Percentiles rank a stretch among this genome's conserved stretches.
Conservation (phyloP, 2,797 vertebrate species). For the Distichodus sexfasciatus region DNA sequence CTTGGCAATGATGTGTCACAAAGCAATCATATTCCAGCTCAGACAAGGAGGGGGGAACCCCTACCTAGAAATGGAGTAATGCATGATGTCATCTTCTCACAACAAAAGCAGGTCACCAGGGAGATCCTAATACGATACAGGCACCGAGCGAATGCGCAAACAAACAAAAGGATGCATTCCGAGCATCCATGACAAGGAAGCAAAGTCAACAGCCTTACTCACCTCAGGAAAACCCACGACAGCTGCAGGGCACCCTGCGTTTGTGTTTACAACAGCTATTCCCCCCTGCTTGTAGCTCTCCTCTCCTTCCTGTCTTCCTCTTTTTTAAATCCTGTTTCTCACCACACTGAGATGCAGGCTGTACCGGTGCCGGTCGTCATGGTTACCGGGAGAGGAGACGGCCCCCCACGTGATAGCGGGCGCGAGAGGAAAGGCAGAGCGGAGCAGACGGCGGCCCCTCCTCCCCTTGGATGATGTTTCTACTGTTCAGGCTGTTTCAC, state of each 20-base stretch:
- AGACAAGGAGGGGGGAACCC: slow-evolving; percentile 53
- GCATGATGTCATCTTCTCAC: slow-evolving; percentile 57
- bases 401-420: slow-evolving; percentile 64
- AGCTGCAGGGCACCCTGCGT: slow-evolving; percentile 33
- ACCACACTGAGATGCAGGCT: slow-evolving; percentile 76
- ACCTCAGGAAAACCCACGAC: slow-evolving; percentile 54
- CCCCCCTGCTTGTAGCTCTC: background rate
- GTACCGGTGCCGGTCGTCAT: slow-evolving; percentile 73
- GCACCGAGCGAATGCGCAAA: slow-evolving; percentile 7
- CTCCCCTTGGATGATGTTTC: slow-evolving; percentile 37
- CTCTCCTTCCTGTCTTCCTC: slow-evolving; percentile 35
- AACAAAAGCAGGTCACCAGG: slow-evolving; percentile 52
- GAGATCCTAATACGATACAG: slow-evolving; percentile 31
- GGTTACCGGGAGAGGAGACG: slow-evolving; percentile 66
- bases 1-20: background rate
- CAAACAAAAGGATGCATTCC: slow-evolving; percentile 19
- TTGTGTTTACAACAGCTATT: slow-evolving; percentile 35
- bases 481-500: slow-evolving; percentile 35
- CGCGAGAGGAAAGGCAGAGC: slow-evolving; percentile 57
- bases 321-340: slow-evolving; percentile 54
- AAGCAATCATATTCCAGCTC: slow-evolving; percentile 14
- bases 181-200: slow-evolving; percentile 15
- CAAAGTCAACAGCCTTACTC: slow-evolving; percentile 54
- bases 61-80: slow-evolving; percentile 56
- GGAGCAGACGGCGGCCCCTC: slow-evolving; percentile 43